These are phyloP conservation scores for Smittia aterrima DNA, from an alignment of 2,888 invertebrate genomes.

Conservation along the genomic window DNA sequence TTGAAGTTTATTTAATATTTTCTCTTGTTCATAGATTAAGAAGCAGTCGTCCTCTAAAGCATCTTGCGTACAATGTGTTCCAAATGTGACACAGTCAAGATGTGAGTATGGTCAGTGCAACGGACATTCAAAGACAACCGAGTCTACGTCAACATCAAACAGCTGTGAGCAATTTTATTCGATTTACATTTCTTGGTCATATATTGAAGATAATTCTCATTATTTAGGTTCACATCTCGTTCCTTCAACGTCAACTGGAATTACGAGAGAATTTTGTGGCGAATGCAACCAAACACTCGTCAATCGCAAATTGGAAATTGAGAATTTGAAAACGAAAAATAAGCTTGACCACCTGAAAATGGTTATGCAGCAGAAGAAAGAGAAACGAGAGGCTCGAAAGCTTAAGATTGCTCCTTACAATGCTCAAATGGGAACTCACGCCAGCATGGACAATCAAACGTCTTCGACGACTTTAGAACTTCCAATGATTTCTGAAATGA, in stretches of 20 bases:
- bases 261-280: slow-evolving; percentile 43
- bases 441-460: slow-evolving; percentile 37
- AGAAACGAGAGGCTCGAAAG: slow-evolving; percentile 75
- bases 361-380: slow-evolving; percentile 87
- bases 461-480: slow-evolving; percentile 42
- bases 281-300: slow-evolving; percentile 57
- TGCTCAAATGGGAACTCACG: slow-evolving; percentile 43
- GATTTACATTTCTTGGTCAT: too few species aligned
- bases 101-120: slow-evolving; percentile 55
- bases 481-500: not conserved
- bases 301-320: slow-evolving; percentile 60
- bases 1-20: slow-evolving; percentile 21
- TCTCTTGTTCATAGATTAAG: slow-evolving; percentile 3
- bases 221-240: not conserved
- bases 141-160: slow-evolving; percentile 38
- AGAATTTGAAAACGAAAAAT: slow-evolving; percentile 76
- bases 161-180: too few species aligned
- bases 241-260: slow-evolving; percentile 10
- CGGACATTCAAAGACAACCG: slow-evolving; percentile 50
- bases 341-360: slow-evolving; percentile 84
- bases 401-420: slow-evolving; percentile 66
- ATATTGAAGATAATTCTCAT: not conserved
- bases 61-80: slow-evolving; percentile 17
- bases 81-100: slow-evolving; percentile 49
- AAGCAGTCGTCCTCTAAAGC: slow-evolving; percentile 19